phyloP scores from a whole-genome alignment of 2,797 vertebrate genomes.

The Tympanoctomys barrerae region DNA sequence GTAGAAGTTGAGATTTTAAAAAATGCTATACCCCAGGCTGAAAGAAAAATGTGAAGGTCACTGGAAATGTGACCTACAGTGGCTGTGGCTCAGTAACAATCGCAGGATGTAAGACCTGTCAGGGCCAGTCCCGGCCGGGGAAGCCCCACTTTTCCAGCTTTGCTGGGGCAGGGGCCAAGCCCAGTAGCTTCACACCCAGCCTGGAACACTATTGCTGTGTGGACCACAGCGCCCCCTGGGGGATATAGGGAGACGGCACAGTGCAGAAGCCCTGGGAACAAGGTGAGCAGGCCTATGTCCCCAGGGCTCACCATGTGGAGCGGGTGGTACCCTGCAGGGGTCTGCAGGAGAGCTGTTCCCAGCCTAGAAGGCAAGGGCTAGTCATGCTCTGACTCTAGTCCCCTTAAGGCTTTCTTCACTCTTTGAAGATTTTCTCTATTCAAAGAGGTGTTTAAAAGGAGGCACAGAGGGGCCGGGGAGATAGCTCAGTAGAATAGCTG shows the following conservation, averaged over 20 bases:
- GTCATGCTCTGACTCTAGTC: neutral
- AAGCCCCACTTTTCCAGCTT: neutral
- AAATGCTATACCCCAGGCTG: neutral
- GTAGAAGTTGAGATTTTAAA: neutral
- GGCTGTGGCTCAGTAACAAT: neutral
- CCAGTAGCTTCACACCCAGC: neutral
- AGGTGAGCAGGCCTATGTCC: no score
- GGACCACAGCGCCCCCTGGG: conserved; percentile 58
- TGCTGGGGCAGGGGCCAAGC: neutral
- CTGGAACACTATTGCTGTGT: rapidly evolving
- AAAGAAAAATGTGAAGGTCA: neutral
- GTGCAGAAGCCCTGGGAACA: neutral
- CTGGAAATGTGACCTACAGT: neutral
- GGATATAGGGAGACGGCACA: neutral
- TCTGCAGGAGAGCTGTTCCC: neutral
- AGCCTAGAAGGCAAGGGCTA: neutral
- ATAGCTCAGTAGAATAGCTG: no score
- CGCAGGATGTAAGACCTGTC: neutral
- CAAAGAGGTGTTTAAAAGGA: neutral
- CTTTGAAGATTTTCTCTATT: neutral
- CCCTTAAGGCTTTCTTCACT: neutral
- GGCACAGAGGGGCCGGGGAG: no score
- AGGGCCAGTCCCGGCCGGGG: neutral
- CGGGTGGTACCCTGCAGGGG: neutral
- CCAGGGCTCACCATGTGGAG: neutral